Evolutionary conservation across 1,140 invertebrate genomes (phyloP), one percentile per base, ranked within the genome.

Genomic region (Temnothorax nylanderi): DNA sequence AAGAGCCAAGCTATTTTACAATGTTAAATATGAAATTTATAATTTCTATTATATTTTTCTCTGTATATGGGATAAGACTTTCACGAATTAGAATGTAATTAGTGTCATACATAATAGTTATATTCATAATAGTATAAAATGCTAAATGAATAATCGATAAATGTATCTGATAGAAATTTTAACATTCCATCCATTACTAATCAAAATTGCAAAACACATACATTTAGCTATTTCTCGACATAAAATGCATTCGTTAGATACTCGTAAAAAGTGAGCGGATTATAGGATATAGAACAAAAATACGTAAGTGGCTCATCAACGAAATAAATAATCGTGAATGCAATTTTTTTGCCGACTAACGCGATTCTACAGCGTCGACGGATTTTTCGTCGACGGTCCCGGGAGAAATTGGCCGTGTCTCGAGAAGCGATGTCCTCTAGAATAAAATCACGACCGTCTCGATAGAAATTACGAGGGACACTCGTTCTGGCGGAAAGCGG

Each of bases 391-490:
- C 69, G 37, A 44, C 49, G 26, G 13, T 37, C 47, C 62, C 32
- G 16, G 32, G 13, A 18, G 60, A 77, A 67, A 87, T 85, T 89
- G 67, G 51, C 65, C 56, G 71, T 74, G 78, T 90, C 81, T 77
- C 69, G 54, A 32, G 58, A 81, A 75, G 41, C 81, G 78, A 89
- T 90, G 69, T 84, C 77, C 85, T 89, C 49, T 44, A 62, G 85
- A 90, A 90, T 90, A 85, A 91, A 91, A 91, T 90, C 80, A 89
- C 89, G 74, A 26, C n/a, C 32, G 81, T 75, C 74, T 87, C 78
- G 89, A 90, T 90, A 85, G 89, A 90, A 91, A 91, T 90, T 91
- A 91, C 72, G 49, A 65, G 75, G 47, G 75, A 89, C 82, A 89
- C 88, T 91, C 47, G 85, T 89, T 60, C 69, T 51, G 37, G 26